Evolutionary conservation across 1,140 invertebrate species (phyloP).

Genomic region (Heliothis subflexa): DNA sequence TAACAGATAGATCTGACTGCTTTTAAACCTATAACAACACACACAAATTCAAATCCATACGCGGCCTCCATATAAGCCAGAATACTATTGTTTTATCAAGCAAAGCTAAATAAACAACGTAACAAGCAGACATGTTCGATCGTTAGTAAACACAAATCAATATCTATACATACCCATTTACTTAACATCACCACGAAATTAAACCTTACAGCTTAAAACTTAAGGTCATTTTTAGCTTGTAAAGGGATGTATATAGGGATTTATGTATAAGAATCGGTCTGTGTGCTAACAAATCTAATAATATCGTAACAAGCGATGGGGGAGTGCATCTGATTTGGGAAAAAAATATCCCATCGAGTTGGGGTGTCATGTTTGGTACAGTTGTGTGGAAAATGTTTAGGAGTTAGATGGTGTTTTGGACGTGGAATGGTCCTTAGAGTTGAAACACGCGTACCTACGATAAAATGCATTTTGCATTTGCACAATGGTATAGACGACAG

Average conservation of each 20-base stretch:
- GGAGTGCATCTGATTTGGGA: slow-evolving; percentile 75
- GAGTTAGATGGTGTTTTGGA: too few relatives aligned
- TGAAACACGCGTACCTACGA: too few relatives aligned
- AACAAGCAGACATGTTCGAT: background rate
- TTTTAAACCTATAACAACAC: too few relatives aligned
- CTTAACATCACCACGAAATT: background rate
- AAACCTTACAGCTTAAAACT: background rate
- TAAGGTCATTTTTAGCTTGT: background rate
- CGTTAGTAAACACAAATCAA: slow-evolving; percentile 8
- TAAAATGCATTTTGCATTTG: too few relatives aligned
- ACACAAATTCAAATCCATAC: too few relatives aligned
- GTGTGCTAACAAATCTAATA: slow-evolving; percentile 77
- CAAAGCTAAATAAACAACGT: background rate
- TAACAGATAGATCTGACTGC: too few relatives aligned
- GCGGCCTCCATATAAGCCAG: too few relatives aligned
- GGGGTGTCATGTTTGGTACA: slow-evolving; percentile 66
- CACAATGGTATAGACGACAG: too few relatives aligned
- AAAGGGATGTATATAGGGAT: slow-evolving; percentile 48
- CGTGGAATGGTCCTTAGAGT: too few relatives aligned
- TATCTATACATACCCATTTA: slow-evolving; percentile 7
- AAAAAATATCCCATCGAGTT: slow-evolving; percentile 69
- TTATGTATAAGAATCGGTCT: slow-evolving; percentile 50
- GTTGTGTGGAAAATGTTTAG: slow-evolving; percentile 46
- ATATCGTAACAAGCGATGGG: slow-evolving; percentile 69
- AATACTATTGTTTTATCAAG: too few relatives aligned